A percentile compares a stretch with the other conserved stretches of the same genome.
These are phyloP conservation scores for Noctua janthina DNA, from an alignment of 2,888 invertebrate species.

Conservation along the genomic window DNA sequence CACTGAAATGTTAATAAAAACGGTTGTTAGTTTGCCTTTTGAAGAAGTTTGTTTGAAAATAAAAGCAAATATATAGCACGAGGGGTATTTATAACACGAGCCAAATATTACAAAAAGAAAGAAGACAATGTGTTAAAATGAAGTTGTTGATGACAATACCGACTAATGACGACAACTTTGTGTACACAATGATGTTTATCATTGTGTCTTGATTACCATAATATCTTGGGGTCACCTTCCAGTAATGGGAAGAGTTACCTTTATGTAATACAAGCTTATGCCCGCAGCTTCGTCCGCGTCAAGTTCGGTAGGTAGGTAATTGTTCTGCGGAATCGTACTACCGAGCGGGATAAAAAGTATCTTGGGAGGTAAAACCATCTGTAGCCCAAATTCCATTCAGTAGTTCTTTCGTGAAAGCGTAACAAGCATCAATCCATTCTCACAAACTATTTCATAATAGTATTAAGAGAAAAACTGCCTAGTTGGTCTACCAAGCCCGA, in stretches of 20 bases:
- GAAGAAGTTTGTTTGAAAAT: conserved; percentile 28
- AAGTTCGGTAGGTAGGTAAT: neutral
- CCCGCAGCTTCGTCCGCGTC: neutral
- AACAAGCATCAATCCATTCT: too few species aligned
- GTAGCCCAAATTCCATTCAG: too few species aligned
- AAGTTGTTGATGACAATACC: conserved; percentile 37
- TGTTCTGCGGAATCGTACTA: neutral
- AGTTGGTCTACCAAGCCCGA: too few species aligned
- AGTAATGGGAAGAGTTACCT: neutral
- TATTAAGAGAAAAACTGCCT: too few species aligned
- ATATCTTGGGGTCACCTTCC: neutral
- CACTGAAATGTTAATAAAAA: conserved; percentile 72
- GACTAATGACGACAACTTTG: conserved; percentile 5
- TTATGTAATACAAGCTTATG: neutral
- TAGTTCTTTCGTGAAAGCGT: too few species aligned
- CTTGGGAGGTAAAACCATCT: too few species aligned
- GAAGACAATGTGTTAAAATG: conserved; percentile 53
- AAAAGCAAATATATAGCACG: neutral
- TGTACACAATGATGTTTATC: too few species aligned
- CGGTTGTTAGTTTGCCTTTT: conserved; percentile 71
- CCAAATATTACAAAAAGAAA: conserved; percentile 1
- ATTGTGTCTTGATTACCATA: neutral
- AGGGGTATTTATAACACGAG: conserved; percentile 34
- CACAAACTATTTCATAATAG: too few species aligned
- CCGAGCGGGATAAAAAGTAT: too few species aligned